Evolutionary conservation across 1,140 invertebrate species (phyloP), one percentile per base, ranked within the genome.

Genomic region (Drosophila carrolli): DNA sequence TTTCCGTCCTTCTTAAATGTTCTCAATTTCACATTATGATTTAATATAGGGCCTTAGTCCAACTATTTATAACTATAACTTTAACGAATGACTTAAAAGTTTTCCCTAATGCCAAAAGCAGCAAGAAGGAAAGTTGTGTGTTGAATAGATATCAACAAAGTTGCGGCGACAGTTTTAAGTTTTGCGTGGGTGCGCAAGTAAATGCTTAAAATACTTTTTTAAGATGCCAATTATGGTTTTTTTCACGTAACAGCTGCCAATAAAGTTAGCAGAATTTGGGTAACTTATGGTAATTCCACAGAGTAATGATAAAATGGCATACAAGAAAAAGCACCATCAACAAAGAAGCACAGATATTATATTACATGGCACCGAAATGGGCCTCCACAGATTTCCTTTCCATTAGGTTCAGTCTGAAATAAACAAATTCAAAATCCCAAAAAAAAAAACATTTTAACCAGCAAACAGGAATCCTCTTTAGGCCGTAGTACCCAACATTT

Each of bases 361-460:
- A 48, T 32, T n/a, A 48, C 27, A 14, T 38, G 38, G 11, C 60
- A 32, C 14, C 48, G 3, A 14, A 63, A 48, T 50, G 46, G 46
- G 13, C 27, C 11, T 47, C 35, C 51, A 32, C 48, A 70, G 65
- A 70, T 70, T 70, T 68, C 65, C 47, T 43, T 41, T 35, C 65
- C 67, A 71, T 71, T 71, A 70, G 43, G 43, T 27, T 37, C 67
- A 37, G 65, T 44, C 53, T 37, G 23, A 35, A 72, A 73, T 72
- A 73, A 73, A 72, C 56, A 73, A 51, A 73, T 73, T 73, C 55
- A 51, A 73, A 72, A 51, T 51, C 51, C 68, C 37, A 40, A 29
- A 62, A 74, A 46, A 38, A 58, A 55, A 43, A 54, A 38, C 16
- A 76, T 75, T 67, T 55, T 32, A 43, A 38, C 53, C 54, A 60